A percentile compares a stretch with the other conserved stretches of the same genome.
These are phyloP conservation scores for Malaclemys terrapin DNA, from an alignment of 2,113 vertebrate genomes.

Conservation along the genomic window DNA sequence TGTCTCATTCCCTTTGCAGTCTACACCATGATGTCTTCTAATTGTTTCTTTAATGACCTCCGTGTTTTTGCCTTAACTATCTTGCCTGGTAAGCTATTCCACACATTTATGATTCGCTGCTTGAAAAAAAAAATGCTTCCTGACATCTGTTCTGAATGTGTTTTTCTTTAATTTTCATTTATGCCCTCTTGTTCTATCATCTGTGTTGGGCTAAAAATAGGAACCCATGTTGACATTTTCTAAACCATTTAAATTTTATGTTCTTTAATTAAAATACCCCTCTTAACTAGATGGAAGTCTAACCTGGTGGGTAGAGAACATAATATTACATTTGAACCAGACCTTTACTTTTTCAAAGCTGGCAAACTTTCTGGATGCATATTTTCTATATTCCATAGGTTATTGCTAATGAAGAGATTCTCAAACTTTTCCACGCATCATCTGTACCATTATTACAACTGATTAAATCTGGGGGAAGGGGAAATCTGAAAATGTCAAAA, in stretches of 20 bases:
- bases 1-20: conserved; percentile 43
- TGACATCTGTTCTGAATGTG: conserved; percentile 85
- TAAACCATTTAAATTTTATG: conserved; percentile 82
- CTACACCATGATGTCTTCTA: conserved; percentile 68
- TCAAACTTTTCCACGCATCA: background rate
- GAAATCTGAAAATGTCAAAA: background rate
- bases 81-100: conserved; percentile 78
- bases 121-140: conserved; percentile 76
- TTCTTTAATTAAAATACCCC: conserved; percentile 80
- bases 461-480: background rate
- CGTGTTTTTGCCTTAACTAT: conserved; percentile 70
- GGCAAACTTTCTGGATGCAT: background rate
- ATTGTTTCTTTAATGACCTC: conserved; percentile 77
- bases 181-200: conserved; percentile 83
- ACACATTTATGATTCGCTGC: conserved; percentile 78
- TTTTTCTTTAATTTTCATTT: conserved; percentile 87
- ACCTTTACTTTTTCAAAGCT: background rate
- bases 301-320: conserved; percentile 60
- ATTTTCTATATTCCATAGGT: background rate
- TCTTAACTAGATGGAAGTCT: conserved; percentile 71
- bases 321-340: conserved; percentile 35
- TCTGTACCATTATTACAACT: background rate
- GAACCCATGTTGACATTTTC: conserved; percentile 85
- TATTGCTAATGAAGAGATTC: background rate
- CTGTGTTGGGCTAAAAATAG: conserved; percentile 84